Evolutionary conservation across 2,113 vertebrate genomes (phyloP), one percentile per base, ranked within the genome.

Genomic region (Paramormyrops kingsleyae): DNA sequence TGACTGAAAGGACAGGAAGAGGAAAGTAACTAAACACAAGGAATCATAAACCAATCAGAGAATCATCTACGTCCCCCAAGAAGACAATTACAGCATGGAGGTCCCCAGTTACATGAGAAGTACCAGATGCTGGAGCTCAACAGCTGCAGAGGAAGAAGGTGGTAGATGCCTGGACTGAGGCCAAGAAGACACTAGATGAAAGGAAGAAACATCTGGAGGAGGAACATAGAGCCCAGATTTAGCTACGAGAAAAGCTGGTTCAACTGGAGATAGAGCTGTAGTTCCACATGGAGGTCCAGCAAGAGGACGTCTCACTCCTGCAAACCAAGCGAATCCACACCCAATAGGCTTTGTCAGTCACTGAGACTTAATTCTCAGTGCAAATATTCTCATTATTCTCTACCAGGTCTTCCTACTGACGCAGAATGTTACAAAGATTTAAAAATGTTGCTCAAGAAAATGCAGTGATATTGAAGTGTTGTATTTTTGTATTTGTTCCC

Each of bases 91-190:
- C 88, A 85, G 70, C 90, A 96, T 96, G 96, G 95, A 95, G 90
- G 70, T 93, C 59, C 92, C 91, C 21, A 74, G 89, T 77, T 5
- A 42, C 4, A 1, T 89, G 97, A 98, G 85, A 97, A 96, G 27
- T 93, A 96, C 47, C 97, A 98, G 94, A 97, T 99, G 98, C 96
- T 98, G 95, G 96, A 96, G 93, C 97, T 99, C 91, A 99, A 99
- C 94, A 95, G 1, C 88, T 92, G 88, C 93, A 93, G 85, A 97
- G 96, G 91, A 94, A 96, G 92, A 95, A 91, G 93, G 97, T 97
- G 93, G 95, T 94, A 15, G 93, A 91, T 0, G 96, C 96, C 13
- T 95, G 95, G 6, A 93, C 93, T 7, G 95, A 95, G 52, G 94
- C 95, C 27, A 95, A 94, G 91, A 95, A 90, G 87, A 93, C 93